These are phyloP conservation scores for Galendromus occidentalis DNA, from an alignment of 1,140 invertebrate genomes.

Conservation along the genomic window DNA sequence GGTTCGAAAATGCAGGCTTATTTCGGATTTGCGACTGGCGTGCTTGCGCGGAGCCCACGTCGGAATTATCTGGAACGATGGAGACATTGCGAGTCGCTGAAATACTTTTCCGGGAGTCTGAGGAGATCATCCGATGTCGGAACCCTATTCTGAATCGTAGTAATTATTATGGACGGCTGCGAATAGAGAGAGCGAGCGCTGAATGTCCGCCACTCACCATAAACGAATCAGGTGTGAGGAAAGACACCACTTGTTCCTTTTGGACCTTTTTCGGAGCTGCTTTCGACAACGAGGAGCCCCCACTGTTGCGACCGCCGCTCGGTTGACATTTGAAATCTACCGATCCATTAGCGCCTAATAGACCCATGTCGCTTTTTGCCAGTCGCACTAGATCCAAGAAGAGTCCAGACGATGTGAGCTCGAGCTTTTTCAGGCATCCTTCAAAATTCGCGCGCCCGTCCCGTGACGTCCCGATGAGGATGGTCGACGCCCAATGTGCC, in stretches of 20 bases:
- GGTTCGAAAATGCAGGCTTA: background rate
- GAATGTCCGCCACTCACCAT: constrained; percentile 2
- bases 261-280: background rate
- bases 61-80: no score
- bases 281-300: background rate
- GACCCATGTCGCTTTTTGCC: background rate
- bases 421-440: background rate
- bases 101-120: no score
- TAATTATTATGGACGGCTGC: no score
- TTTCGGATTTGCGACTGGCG: background rate
- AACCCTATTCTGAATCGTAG: no score
- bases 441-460: background rate
- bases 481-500: background rate
- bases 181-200: no score
- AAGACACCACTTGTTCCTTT: background rate
- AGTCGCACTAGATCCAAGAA: background rate
- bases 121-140: no score
- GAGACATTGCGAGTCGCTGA: no score
- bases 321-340: background rate
- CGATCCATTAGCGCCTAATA: background rate
- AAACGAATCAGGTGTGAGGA: background rate
- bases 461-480: background rate
- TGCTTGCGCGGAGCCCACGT: no score
- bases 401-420: background rate
- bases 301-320: background rate